phyloP scores from a whole-genome alignment of 2,888 invertebrate species.

The Cotesia congregata region DNA sequence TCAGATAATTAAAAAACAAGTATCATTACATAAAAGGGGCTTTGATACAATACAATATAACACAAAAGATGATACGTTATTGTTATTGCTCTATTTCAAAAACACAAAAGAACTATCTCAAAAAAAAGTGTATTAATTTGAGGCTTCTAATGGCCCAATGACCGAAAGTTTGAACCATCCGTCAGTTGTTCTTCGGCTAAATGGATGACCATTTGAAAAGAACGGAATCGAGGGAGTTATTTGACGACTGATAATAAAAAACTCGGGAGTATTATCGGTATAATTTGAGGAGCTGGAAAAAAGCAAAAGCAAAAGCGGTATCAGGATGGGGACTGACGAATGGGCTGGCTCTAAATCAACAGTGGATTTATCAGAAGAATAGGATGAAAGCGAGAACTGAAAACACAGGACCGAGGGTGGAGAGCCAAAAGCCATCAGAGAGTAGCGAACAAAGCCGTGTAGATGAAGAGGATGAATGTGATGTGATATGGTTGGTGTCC shows the following conservation, averaged over 20 bases:
- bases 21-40: too few species aligned
- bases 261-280: not conserved
- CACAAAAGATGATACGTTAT: too few species aligned
- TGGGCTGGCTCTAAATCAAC: not conserved
- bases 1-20: not conserved
- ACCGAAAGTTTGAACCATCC: not conserved
- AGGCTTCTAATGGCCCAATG: not conserved
- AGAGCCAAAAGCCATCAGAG: not conserved
- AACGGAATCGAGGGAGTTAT: not conserved
- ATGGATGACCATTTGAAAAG: not conserved
- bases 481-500: not conserved
- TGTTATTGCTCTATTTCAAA: too few species aligned
- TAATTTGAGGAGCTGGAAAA: not conserved
- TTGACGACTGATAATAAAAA: not conserved
- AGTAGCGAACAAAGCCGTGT: conserved; percentile 12
- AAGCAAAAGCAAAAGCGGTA: not conserved
- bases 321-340: not conserved
- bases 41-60: too few species aligned
- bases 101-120: too few species aligned
- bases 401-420: not conserved
- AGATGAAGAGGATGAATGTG: conserved; percentile 12
- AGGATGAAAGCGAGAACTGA: not conserved
- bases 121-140: too few species aligned
- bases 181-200: not conserved
- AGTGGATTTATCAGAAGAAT: conserved; percentile 10